A percentile compares a stretch with the other conserved stretches of the same genome.
phyloP scores from a whole-genome alignment of 2,888 invertebrate species.

The Pycnomerus fuliginosus region DNA sequence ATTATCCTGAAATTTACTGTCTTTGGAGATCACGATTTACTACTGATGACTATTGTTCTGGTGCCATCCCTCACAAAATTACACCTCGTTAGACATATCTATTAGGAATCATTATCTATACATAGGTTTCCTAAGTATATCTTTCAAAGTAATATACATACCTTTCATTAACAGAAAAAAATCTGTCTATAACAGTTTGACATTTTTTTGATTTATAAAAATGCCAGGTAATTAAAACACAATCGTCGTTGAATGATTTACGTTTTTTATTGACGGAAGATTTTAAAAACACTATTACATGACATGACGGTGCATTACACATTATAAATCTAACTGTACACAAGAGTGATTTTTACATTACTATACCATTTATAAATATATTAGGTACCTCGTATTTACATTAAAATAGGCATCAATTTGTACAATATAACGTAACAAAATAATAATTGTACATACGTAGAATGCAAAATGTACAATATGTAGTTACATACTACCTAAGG shows the following conservation, averaged over 20 bases:
- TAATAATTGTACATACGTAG: constrained; percentile 18
- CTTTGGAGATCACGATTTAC: constrained; percentile 6
- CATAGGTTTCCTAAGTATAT: no score
- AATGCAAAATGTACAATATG: no score
- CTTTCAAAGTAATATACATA: no score
- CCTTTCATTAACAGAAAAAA: no score
- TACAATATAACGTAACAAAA: constrained; percentile 18
- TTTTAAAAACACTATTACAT: constrained; percentile 38
- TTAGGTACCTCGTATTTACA: constrained; percentile 37
- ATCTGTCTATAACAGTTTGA: no score
- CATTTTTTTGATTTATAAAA: constrained; percentile 4
- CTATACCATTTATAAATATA: constrained; percentile 31
- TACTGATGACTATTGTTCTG: constrained; percentile 15
- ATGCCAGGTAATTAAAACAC: constrained; percentile 1
- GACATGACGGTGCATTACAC: constrained; percentile 35
- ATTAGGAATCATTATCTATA: no score
- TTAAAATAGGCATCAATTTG: constrained; percentile 27
- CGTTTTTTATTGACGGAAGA: constrained; percentile 34
- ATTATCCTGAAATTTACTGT: constrained; percentile 34
- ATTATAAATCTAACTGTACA: constrained; percentile 24
- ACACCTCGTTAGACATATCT: no score
- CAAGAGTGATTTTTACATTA: constrained; percentile 20
- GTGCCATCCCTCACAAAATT: constrained; percentile 13
- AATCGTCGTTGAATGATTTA: constrained; percentile 18
- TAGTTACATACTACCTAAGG: no score